Evolutionary conservation across 2,797 vertebrate species (phyloP), one percentile per base, ranked within the genome.

Genomic region (Oceanodroma leucorhoa): DNA sequence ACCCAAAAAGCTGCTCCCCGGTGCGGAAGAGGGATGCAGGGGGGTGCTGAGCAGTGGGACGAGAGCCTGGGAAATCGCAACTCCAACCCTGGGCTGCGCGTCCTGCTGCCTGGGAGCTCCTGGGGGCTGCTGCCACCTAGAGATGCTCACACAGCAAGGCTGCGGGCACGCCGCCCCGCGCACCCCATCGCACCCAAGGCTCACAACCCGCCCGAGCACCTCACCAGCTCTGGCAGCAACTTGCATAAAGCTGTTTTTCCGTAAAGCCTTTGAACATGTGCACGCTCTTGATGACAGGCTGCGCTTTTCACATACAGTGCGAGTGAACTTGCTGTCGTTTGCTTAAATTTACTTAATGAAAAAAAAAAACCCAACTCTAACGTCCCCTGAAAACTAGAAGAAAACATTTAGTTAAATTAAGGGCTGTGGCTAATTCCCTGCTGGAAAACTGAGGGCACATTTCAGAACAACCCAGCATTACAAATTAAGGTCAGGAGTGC

Each of bases 71-170:
- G 65, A 88, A 92, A 96, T 18, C 65, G 7, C 36, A 45, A 34
- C 53, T 81, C 29, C 85, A 41, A 24, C 54, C 57, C 41, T 10
- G 2, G 34, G 60, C 55, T 36, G 40, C 5, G 3, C 1, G 9
- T 55, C 70, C 71, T 11, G 62, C 69, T n/a, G 70, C 80, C 30
- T 58, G 70, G 55, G 83, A 94, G 94, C 94, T 95, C 90, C 93
- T 93, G 95, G 90, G 94, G 93, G 89, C 88, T 96, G 94, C 95
- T 96, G 94, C 96, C 96, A 97, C 70, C 95, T 94, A 96, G 91
- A 96, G 95, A 91, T 95, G 85, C 80, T 87, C 55, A 3, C 7
- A 13, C 20, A 46, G 83, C 19, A 89, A n/a, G 58, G 40, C 94
- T 81, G 76, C 21, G 3, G 70, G 69, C 82, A 43, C 15, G 1